phyloP scores from a whole-genome alignment of 2,888 invertebrate genomes.

The Polydrusus tereticollis region DNA sequence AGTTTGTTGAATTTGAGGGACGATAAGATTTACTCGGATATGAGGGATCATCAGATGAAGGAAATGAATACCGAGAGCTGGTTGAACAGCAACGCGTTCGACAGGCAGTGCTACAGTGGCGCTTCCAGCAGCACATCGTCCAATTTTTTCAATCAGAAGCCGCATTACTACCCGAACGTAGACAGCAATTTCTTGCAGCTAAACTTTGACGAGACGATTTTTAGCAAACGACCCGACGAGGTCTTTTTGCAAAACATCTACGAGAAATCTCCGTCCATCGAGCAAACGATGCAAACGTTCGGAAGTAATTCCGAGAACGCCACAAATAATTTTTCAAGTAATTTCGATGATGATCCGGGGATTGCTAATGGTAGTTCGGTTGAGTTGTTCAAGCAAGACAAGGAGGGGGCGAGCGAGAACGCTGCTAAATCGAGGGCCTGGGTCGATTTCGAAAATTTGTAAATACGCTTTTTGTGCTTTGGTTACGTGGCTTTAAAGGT shows the following conservation, averaged over 20 bases:
- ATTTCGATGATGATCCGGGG: constrained; percentile 47
- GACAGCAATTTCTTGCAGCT: constrained; percentile 50
- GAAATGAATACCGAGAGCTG: constrained; percentile 53
- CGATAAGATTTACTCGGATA: constrained; percentile 44
- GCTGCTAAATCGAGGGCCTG: constrained; percentile 60
- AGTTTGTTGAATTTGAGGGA: constrained; percentile 57
- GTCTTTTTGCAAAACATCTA: constrained; percentile 51
- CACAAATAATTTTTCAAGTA: constrained; percentile 51
- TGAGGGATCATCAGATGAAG: constrained; percentile 47
- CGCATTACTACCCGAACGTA: constrained; percentile 54
- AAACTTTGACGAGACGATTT: constrained; percentile 45
- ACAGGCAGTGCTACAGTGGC: constrained; percentile 34
- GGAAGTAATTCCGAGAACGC: constrained; percentile 7
- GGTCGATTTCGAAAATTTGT: constrained; percentile 68
- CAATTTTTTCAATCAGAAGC: constrained; percentile 45
- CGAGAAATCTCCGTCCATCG: constrained; percentile 35
- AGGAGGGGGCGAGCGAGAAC: constrained; percentile 30
- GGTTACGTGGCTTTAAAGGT: constrained; percentile 53
- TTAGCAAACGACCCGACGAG: constrained; percentile 52
- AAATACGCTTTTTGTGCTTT: constrained; percentile 64
- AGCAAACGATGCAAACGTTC: constrained; percentile 18
- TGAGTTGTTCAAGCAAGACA: constrained; percentile 44
- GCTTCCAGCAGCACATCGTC: constrained; percentile 26
- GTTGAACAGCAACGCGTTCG: constrained; percentile 45
- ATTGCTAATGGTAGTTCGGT: constrained; percentile 36